Conservation (phyloP, 2,888 invertebrate species). For the Scaeva pyrastri region DNA sequence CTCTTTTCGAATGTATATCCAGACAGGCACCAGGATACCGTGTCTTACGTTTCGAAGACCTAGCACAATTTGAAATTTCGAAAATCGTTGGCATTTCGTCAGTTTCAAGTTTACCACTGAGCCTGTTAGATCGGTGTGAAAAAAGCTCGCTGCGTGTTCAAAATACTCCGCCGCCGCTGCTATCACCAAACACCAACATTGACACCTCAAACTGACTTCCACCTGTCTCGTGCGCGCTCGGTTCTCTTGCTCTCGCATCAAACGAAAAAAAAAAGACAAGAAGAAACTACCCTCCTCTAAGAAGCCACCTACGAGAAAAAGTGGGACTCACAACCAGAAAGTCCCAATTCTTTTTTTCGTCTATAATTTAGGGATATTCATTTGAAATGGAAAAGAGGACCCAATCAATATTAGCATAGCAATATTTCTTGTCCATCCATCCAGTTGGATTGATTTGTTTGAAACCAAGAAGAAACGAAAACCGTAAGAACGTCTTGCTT, state of each 20-base stretch:
- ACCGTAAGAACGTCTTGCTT: background rate
- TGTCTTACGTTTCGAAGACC: constrained; percentile 38
- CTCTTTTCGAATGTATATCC: constrained; percentile 54
- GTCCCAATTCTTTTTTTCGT: constrained; percentile 9
- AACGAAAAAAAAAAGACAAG: too few species aligned
- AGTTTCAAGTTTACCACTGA: constrained; percentile 82
- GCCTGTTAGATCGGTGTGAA: constrained; percentile 79
- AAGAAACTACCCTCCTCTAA: constrained; percentile 27
- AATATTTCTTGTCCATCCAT: constrained; percentile 41
- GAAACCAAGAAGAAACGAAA: background rate
- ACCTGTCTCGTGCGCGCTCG: constrained; percentile 67
- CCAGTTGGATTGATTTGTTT: constrained; percentile 28
- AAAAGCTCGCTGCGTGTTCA: constrained; percentile 67
- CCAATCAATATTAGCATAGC: constrained; percentile 41
- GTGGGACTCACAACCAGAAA: constrained; percentile 44
- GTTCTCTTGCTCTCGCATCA: constrained; percentile 57
- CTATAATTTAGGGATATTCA: constrained; percentile 17
- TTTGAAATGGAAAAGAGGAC: constrained; percentile 40
- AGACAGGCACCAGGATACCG: constrained; percentile 46
- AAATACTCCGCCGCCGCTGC: constrained; percentile 56
- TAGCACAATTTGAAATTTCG: constrained; percentile 68
- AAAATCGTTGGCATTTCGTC: constrained; percentile 76
- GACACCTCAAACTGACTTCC: constrained; percentile 62
- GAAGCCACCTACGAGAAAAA: constrained; percentile 25
- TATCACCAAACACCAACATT: constrained; percentile 35